A percentile compares a stretch with the other conserved stretches of the same genome.
phyloP scores from a whole-genome alignment of 2,113 vertebrate genomes.

The Pedionomus torquatus region DNA sequence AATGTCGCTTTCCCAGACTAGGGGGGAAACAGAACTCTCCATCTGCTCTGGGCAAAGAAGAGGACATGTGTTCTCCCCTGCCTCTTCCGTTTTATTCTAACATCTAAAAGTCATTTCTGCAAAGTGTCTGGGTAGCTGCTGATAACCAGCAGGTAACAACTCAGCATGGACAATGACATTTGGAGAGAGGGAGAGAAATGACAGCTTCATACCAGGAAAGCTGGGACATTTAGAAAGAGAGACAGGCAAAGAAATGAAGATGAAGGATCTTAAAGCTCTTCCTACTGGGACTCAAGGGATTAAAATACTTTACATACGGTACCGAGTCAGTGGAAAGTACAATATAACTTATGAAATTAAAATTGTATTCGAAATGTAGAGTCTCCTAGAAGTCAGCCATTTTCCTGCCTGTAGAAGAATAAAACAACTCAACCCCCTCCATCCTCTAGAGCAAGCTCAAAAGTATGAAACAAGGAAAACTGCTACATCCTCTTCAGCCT shows the following conservation, averaged over 20 bases:
- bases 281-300: constrained; percentile 49
- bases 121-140: constrained; percentile 52
- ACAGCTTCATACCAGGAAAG: constrained; percentile 47
- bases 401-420: not conserved
- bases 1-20: not conserved
- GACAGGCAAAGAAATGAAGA: constrained; percentile 56
- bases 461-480: constrained; percentile 16
- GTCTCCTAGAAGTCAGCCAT: not conserved
- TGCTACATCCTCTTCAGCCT: constrained; percentile 4
- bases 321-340: not conserved
- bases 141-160: constrained; percentile 64
- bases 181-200: constrained; percentile 55
- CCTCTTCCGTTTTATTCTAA: not conserved
- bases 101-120: constrained; percentile 62
- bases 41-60: constrained; percentile 34
- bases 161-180: constrained; percentile 70
- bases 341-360: constrained; percentile 29
- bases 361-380: constrained; percentile 37
- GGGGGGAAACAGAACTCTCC: constrained; percentile 28
- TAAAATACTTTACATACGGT: constrained; percentile 37
- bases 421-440: not conserved
- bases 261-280: constrained; percentile 61
- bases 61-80: constrained; percentile 27
- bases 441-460: not conserved
- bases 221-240: constrained; percentile 38